A percentile compares a stretch with the other conserved stretches of the same genome.
Conservation (phyloP, 30 jellyfish, hydroid and myxozoan genomes). For the Aurelia aurita region DNA sequence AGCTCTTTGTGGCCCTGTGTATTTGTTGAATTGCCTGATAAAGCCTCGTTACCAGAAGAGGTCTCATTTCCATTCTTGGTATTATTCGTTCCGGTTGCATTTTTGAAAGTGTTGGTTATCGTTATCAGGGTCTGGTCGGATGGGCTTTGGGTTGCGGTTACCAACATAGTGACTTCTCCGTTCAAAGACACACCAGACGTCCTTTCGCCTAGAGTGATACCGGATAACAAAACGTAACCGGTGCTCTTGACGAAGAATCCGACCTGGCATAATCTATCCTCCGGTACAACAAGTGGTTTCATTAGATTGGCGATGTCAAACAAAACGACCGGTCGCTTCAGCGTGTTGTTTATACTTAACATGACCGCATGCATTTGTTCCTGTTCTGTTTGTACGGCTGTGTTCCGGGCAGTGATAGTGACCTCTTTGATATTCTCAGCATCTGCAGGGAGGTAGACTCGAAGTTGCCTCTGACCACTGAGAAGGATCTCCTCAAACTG, state of each 20-base stretch:
- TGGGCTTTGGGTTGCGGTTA: conserved; percentile 50
- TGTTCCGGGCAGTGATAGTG: conserved; percentile 22
- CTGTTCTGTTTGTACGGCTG: conserved; percentile 6
- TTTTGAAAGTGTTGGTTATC: not conserved
- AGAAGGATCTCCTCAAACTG: conserved; percentile 63
- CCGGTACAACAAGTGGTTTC: conserved; percentile 87
- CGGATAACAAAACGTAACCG: conserved; percentile 73
- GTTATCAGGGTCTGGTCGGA: conserved; percentile 30
- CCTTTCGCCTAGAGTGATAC: conserved; percentile 66
- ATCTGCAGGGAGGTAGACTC: conserved; percentile 55
- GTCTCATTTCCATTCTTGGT: not conserved
- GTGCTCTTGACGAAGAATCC: conserved; percentile 83
- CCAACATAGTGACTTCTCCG: conserved; percentile 62
- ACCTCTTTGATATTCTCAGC: conserved; percentile 17
- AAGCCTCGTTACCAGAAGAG: not conserved
- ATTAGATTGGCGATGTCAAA: conserved; percentile 78
- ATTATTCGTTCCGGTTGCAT: not conserved
- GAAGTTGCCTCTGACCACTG: conserved; percentile 91
- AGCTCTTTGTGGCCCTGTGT: not conserved
- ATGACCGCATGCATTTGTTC: conserved; percentile 51
- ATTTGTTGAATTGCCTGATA: too few species aligned
- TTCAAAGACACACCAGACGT: conserved; percentile 70
- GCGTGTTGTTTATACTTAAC: conserved; percentile 80
- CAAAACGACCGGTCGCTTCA: conserved; percentile 69
- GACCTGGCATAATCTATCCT: conserved; percentile 73